Evolutionary conservation across 2,888 invertebrate genomes (phyloP), one percentile per base, ranked within the genome.

Genomic region (Cataglyphis albicans): DNA sequence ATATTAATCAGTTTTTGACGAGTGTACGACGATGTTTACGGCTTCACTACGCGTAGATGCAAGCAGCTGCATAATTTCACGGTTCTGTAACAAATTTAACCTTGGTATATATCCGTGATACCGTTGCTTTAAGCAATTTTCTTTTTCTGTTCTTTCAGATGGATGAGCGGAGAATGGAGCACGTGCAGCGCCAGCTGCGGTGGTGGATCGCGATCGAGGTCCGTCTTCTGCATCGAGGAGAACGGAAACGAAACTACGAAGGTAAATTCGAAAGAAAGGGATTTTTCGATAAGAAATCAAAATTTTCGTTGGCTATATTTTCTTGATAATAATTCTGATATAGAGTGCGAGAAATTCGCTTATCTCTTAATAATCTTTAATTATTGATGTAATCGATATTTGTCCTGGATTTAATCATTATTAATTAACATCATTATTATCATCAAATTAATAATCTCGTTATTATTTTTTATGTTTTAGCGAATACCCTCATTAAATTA

Each of bases 101-200:
- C 61, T 32, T n/a, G 12, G 7, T 61, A 18, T 59, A 38, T 65
- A 35, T 25, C 61, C 64, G 72, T 18, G 70, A 57, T 48, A 55
- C 21, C 9, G 55, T 68, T 48, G 48, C 73, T 74, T 82, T 78
- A 65, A 59, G 12, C 44, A 4, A 59, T 35, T 41, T 15, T 7
- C 55, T 38, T 52, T 59, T 81, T 84, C 65, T 86, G 32, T 59
- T 4, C 81, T 81, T 87, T 61, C 95, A 98, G 98, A 93, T 99
- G 98, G 98, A 96, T 97, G 92, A 96, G 97, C 35, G 97, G 97
- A 75, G 98, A 98, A 88, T 99, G 99, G 99, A 97, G 97, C 68
- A 95, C 96, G 18, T 99, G 99, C 95, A 98, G 98, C 88, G 97
- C 96, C 41, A 97, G 97, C 35, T 99, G 99, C 92, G 98, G 98